Evolutionary conservation across 2,113 vertebrate species (phyloP).

Genomic region (Rallus limicola): DNA sequence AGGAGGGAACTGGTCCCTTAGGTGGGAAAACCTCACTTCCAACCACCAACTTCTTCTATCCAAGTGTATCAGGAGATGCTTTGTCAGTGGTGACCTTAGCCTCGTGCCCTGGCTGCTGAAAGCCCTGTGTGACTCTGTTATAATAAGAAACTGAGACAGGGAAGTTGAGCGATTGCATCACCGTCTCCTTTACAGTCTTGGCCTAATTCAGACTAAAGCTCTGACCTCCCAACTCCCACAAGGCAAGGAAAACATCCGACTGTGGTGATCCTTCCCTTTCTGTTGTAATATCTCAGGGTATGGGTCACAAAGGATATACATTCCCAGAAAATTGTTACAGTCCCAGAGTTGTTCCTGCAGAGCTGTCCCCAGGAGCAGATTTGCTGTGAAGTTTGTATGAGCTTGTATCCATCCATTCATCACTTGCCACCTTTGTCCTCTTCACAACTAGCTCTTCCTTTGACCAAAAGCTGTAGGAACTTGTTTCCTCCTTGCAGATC

Average conservation of each 20-base stretch:
- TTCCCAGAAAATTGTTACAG: rapidly evolving
- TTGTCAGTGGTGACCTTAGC: not conserved
- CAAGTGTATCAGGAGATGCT: not conserved
- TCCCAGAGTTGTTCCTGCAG: no score
- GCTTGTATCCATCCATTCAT: not conserved
- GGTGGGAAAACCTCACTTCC: not conserved
- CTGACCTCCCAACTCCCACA: not conserved
- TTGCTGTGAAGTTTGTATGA: rapidly evolving
- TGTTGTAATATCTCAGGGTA: rapidly evolving
- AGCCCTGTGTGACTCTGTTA: not conserved
- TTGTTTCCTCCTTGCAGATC: not conserved
- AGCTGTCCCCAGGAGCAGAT: not conserved
- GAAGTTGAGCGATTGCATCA: not conserved
- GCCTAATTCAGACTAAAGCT: not conserved
- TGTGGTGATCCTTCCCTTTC: not conserved
- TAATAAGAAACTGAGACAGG: not conserved
- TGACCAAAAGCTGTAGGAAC: rapidly evolving
- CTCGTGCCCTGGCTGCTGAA: not conserved
- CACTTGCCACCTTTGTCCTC: not conserved
- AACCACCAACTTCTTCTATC: rapidly evolving
- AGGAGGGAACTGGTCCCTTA: not conserved
- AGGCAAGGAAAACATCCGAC: not conserved
- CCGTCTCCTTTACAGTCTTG: not conserved
- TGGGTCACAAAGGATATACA: rapidly evolving
- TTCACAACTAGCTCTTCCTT: not conserved